Base-by-base conservation (phyloP, 1,140 invertebrate genomes). In the Brachionus calyciflorus region DNA sequence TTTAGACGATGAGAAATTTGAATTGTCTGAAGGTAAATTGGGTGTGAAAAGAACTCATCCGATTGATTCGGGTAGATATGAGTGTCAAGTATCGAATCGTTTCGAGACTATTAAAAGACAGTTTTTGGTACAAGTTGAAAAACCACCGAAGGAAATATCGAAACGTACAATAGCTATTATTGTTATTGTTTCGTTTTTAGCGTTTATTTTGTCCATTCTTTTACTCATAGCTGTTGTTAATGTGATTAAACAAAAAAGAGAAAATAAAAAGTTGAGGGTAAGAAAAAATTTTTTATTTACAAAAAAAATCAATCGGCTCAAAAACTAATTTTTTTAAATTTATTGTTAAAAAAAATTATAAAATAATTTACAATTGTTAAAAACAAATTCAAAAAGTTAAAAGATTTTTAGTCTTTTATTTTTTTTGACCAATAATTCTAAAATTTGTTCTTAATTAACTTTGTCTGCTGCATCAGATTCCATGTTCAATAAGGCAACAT, bases 31-130 rank as follows among this genome's bases (percentile, higher is more conserved):
- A 17, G 46, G 46, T 1, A 40, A 37, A 24, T 41, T 73, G 46
- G 19, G 40, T 17, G 51, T 73, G 26, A 51, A 51, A 24, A 44
- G 69, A 21, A 51, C 46, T 40, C 69, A 73, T 53, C 28, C 69
- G 10, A 37, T 73, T n/a, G 69, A 73, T 24, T 73, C 69, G 26
- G 69, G 69, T 1, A 40, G 14, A 12, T 73, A 73, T 55, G 69
- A 73, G 37, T 73, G 69, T 51, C 17, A 30, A 19, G 46, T 73
- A 12, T 51, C 30, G 12, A 73, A 73, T 53, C 46, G 69, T 17
- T 49, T 17, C 33, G 46, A 33, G 9, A 7, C 3, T 7, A 19
- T 51, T 4, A 7, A 37, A 21, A 49, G 69, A 73, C 19, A 17
- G n/a, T 73, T 73, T 33, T 19, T n/a, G 6, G 40, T 73, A 21